These are phyloP conservation scores for Drosophila eohydei DNA, from an alignment of 2,888 invertebrate genomes.

Conservation along the genomic window DNA sequence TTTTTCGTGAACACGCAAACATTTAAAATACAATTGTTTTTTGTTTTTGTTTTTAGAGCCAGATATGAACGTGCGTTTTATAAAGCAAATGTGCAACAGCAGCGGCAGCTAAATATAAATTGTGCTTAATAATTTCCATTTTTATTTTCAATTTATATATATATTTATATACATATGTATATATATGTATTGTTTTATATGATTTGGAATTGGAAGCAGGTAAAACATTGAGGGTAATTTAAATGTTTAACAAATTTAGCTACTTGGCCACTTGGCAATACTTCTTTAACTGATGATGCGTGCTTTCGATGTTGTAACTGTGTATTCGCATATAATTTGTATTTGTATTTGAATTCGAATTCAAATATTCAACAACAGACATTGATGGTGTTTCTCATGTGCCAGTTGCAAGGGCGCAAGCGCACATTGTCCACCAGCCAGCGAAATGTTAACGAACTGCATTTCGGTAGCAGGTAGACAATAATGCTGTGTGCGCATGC, in stretches of 20 bases:
- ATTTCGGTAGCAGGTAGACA: constrained; percentile 76
- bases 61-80: constrained; percentile 59
- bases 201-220: constrained; percentile 69
- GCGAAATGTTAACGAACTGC: constrained; percentile 66
- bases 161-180: constrained; percentile 44
- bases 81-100: constrained; percentile 34
- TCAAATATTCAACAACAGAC: constrained; percentile 63
- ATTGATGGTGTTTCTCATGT: constrained; percentile 47
- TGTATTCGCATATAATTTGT: constrained; percentile 19
- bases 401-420: constrained; percentile 57
- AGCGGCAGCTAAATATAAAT: constrained; percentile 56
- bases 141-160: constrained; percentile 41
- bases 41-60: constrained; percentile 43
- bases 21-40: constrained; percentile 70
- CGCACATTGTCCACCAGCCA: constrained; percentile 57
- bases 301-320: constrained; percentile 40
- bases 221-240: constrained; percentile 43
- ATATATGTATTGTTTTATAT: constrained; percentile 42
- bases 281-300: constrained; percentile 57
- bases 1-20: constrained; percentile 68
- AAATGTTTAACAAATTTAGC: constrained; percentile 68
- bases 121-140: constrained; percentile 73
- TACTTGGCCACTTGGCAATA: constrained; percentile 77
- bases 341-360: constrained; percentile 10
- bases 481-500: constrained; percentile 74